A percentile compares a stretch with the other conserved stretches of the same genome.
Evolutionary conservation across 2,797 vertebrate species (phyloP).

Genomic region (Gouania willdenowi): DNA sequence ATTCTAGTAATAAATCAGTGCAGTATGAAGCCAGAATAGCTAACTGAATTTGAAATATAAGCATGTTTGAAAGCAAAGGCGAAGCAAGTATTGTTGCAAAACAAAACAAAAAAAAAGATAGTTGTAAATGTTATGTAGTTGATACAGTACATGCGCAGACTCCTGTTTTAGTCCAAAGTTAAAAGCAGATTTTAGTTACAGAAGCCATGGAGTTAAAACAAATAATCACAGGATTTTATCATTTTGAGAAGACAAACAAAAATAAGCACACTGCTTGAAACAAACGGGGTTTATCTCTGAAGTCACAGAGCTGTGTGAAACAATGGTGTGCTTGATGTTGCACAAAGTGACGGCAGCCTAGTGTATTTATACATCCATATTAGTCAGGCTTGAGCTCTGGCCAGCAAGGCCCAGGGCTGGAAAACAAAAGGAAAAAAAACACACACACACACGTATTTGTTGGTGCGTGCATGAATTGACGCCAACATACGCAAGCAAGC

Average conservation of each 20-base stretch:
- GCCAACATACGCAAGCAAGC: slow-evolving; percentile 3
- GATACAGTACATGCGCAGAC: background rate
- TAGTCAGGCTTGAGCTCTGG: slow-evolving; percentile 65
- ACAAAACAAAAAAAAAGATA: background rate
- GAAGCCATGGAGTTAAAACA: slow-evolving; percentile 6
- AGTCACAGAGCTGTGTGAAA: slow-evolving; percentile 59
- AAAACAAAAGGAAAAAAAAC: slow-evolving; percentile 64
- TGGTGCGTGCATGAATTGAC: background rate
- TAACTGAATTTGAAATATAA: slow-evolving; percentile 28
- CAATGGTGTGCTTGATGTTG: slow-evolving; percentile 68
- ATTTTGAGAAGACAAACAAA: slow-evolving; percentile 26
- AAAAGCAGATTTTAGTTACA: slow-evolving; percentile 13
- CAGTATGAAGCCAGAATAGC: slow-evolving; percentile 24
- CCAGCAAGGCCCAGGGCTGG: slow-evolving; percentile 60
- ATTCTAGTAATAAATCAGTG: slow-evolving; percentile 55
- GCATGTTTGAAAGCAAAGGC: slow-evolving; percentile 1
- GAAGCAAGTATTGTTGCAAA: background rate
- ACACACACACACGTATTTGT: slow-evolving; percentile 39
- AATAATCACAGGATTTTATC: slow-evolving; percentile 30
- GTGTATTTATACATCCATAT: slow-evolving; percentile 76
- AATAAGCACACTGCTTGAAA: slow-evolving; percentile 31
- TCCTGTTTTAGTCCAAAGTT: too few species aligned
- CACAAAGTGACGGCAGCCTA: slow-evolving; percentile 52
- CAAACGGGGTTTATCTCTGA: slow-evolving; percentile 59
- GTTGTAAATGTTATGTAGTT: background rate